Conservation (phyloP, 2,888 invertebrate species). For the Drosophila phalerata region DNA sequence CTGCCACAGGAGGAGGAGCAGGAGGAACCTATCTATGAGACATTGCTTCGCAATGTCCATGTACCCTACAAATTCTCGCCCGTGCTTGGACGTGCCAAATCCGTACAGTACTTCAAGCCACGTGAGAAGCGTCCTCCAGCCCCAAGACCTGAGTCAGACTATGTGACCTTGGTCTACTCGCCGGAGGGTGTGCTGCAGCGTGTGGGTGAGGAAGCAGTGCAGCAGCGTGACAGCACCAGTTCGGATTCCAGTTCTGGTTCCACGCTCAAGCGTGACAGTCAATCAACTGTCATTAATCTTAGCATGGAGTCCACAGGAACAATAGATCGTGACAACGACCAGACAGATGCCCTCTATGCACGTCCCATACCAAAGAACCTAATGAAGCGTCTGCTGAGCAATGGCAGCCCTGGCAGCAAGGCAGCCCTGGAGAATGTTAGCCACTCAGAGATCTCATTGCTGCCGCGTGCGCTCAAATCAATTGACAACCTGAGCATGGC, state of each 20-base stretch:
- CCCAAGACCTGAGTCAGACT: slow-evolving; percentile 84
- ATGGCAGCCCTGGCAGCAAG: slow-evolving; percentile 46
- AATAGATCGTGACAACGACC: slow-evolving; percentile 26
- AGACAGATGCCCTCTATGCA: slow-evolving; percentile 59
- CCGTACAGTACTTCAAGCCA: slow-evolving; percentile 77
- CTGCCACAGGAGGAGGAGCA: slow-evolving; percentile 19
- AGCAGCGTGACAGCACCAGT: slow-evolving; percentile 67
- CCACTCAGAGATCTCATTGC: slow-evolving; percentile 80
- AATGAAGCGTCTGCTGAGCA: slow-evolving; percentile 79
- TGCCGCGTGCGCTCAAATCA: slow-evolving; percentile 79
- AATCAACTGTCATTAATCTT: slow-evolving; percentile 71
- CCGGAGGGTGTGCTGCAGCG: slow-evolving; percentile 81
- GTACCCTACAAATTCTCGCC: slow-evolving; percentile 86
- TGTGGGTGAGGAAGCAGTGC: slow-evolving; percentile 77
- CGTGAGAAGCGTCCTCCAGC: slow-evolving; percentile 67
- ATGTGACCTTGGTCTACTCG: slow-evolving; percentile 84
- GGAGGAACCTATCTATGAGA: slow-evolving; percentile 85
- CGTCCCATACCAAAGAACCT: slow-evolving; percentile 81
- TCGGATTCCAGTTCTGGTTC: slow-evolving; percentile 65
- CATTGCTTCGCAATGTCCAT: slow-evolving; percentile 84
- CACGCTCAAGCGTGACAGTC: slow-evolving; percentile 78
- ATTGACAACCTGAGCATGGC: slow-evolving; percentile 77
- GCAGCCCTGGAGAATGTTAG: slow-evolving; percentile 69
- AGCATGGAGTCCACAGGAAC: slow-evolving; percentile 48
- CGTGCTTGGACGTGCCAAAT: slow-evolving; percentile 83